Conservation (phyloP, 2,113 vertebrate genomes). For the Lagopus leucura region DNA sequence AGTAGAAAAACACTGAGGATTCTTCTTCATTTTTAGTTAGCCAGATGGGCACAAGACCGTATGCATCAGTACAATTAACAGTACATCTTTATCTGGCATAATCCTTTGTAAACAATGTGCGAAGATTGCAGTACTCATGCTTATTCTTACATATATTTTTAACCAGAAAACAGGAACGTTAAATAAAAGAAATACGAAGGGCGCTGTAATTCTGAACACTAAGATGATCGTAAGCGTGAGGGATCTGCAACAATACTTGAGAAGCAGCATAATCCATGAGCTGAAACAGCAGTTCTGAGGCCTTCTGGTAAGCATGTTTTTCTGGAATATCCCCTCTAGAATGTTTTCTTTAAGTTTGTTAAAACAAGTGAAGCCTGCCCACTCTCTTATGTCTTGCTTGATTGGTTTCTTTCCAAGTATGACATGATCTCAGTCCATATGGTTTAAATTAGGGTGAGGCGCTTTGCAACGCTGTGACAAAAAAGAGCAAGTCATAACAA, state of each 20-base stretch:
- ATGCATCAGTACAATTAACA: neutral
- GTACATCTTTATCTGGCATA: neutral
- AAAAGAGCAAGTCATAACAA: slow-evolving; percentile 51
- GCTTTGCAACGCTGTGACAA: slow-evolving; percentile 67
- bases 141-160: neutral
- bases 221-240: neutral
- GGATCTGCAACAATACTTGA: slow-evolving; percentile 25
- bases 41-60: accelerated
- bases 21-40: neutral
- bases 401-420: slow-evolving; percentile 78
- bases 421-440: slow-evolving; percentile 72
- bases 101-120: neutral
- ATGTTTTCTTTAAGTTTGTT: slow-evolving; percentile 76
- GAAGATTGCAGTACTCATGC: neutral
- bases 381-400: slow-evolving; percentile 71
- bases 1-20: neutral
- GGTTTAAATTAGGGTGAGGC: slow-evolving; percentile 77
- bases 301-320: slow-evolving; percentile 54
- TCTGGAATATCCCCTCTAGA: slow-evolving; percentile 73
- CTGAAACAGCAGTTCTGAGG: slow-evolving; percentile 54
- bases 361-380: slow-evolving; percentile 73
- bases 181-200: neutral
- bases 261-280: slow-evolving; percentile 12
- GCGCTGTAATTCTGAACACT: neutral
- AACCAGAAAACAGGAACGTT: neutral